Evolutionary conservation across 2,888 invertebrate species (phyloP).

Genomic region (Cetonia aurata): DNA sequence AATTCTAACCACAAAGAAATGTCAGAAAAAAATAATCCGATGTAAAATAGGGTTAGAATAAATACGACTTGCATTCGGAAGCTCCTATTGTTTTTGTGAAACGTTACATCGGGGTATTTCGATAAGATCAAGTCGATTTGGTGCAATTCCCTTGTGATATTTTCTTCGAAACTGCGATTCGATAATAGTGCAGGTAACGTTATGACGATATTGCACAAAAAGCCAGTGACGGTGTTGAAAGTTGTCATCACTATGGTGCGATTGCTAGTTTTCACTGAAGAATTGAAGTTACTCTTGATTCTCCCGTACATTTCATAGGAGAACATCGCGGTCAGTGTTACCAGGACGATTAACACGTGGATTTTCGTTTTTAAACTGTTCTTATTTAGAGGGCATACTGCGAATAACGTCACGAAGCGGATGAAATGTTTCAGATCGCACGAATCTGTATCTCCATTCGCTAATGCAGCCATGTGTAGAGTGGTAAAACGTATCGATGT

Average conservation of each 20-base stretch:
- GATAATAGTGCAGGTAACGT: not conserved
- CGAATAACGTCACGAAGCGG: not conserved
- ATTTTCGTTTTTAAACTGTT: not conserved
- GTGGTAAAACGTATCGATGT: too few species aligned
- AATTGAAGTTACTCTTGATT: not conserved
- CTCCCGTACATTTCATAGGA: conserved; percentile 1
- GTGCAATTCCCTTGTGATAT: not conserved
- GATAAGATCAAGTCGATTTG: not conserved
- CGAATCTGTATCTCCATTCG: too few species aligned
- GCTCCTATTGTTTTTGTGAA: not conserved
- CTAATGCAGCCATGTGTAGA: too few species aligned
- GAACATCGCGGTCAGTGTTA: not conserved
- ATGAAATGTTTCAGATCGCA: not conserved
- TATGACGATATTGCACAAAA: conserved; percentile 7
- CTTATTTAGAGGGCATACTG: not conserved
- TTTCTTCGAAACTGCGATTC: not conserved
- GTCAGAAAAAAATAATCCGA: not conserved
- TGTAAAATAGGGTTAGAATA: not conserved
- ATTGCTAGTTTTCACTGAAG: not conserved
- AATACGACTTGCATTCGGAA: too few species aligned
- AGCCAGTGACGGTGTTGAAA: not conserved
- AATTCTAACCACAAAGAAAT: not conserved
- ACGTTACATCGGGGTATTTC: not conserved
- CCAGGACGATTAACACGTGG: not conserved
- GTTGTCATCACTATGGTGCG: not conserved